phyloP scores from a whole-genome alignment of 1,140 invertebrate species.

The Lasioglossum baleicum region DNA sequence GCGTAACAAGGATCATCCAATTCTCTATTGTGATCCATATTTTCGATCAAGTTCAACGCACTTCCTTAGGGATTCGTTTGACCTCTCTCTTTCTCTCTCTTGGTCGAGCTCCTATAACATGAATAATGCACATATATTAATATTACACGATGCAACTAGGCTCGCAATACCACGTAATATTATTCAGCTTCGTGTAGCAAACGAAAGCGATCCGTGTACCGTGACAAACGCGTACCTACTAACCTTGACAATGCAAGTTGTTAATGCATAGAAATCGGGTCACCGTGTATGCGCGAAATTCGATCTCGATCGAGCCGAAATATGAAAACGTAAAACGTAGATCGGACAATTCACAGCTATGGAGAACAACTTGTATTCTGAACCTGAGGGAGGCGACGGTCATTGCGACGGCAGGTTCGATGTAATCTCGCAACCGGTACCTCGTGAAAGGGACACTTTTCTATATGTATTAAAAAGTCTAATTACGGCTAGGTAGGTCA shows the following conservation, averaged over 20 bases:
- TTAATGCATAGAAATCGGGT: constrained; percentile 37
- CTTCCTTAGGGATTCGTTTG: background rate
- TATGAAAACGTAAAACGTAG: background rate
- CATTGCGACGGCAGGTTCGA: background rate
- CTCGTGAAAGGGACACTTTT: constrained; percentile 19
- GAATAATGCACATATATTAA: too few relatives aligned
- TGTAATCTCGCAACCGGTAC: background rate
- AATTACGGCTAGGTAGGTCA: constrained; percentile 50
- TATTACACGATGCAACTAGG: background rate
- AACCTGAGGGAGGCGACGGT: background rate
- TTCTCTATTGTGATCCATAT: background rate
- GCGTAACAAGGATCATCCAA: constrained; percentile 17
- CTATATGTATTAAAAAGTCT: constrained; percentile 39
- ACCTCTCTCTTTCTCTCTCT: background rate
- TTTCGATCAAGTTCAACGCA: background rate
- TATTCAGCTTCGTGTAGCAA: background rate
- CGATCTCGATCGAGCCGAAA: background rate
- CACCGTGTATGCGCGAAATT: background rate
- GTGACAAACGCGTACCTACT: constrained; percentile 32
- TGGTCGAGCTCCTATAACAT: background rate
- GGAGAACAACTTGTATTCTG: background rate
- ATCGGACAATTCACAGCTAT: background rate
- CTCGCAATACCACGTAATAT: constrained; percentile 13
- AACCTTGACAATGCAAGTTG: constrained; percentile 33
- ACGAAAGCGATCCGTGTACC: constrained; percentile 38